Evolutionary conservation across 2,797 vertebrate genomes (phyloP).

Genomic region (Acropternis orthonyx): DNA sequence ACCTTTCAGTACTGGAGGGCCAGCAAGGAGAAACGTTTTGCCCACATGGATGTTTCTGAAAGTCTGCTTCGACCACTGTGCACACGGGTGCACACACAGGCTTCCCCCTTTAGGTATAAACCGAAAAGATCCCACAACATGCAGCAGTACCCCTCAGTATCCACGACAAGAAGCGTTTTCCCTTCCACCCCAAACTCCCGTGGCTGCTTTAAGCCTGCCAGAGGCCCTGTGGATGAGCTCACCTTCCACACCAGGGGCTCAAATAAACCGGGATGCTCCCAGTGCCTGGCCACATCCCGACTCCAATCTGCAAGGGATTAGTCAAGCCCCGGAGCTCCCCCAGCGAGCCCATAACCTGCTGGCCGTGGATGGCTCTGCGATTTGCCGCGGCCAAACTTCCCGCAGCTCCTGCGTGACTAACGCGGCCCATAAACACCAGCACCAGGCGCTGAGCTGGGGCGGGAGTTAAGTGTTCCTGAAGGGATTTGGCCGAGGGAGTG

Average conservation of each 20-base stretch:
- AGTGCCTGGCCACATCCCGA: not conserved
- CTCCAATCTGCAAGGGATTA: constrained; percentile 20
- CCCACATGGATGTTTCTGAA: not conserved
- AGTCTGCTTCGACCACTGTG: not conserved
- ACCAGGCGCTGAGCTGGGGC: not conserved
- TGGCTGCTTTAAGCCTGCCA: not conserved
- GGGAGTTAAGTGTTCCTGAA: not conserved
- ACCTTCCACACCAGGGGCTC: not conserved
- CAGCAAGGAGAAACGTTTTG: not conserved
- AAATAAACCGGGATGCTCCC: not conserved
- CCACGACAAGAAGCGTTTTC: rapidly evolving
- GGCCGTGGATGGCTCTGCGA: not conserved
- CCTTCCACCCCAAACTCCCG: not conserved
- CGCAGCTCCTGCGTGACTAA: constrained; percentile 44
- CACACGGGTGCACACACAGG: rapidly evolving
- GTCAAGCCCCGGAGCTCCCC: not conserved
- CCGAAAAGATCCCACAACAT: not conserved
- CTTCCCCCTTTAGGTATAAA: not conserved
- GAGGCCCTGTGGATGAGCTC: not conserved
- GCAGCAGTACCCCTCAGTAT: not conserved
- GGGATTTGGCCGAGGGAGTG: rapidly evolving
- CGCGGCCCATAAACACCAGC: not conserved
- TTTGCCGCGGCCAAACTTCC: not conserved
- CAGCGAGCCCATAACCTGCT: not conserved
- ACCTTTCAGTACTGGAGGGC: not conserved